Evolutionary conservation across 1,140 invertebrate species (phyloP), one percentile per base, ranked within the genome.

Genomic region (Chlorops oryzae): DNA sequence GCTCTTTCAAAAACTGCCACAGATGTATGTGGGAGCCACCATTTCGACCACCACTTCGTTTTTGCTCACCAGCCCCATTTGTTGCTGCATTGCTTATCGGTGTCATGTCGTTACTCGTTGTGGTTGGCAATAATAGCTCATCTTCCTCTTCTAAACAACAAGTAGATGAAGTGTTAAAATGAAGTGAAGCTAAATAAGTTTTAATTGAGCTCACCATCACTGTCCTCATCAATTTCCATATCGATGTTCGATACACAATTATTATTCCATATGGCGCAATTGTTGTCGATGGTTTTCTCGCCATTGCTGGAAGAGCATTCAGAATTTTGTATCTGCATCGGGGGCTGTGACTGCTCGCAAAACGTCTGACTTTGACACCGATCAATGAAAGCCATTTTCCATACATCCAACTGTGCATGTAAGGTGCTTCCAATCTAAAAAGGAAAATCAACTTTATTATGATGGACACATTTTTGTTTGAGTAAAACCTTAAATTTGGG

Each of bases 1-100:
- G 80, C 73, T 99, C 96, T 65, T 97, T 96, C 13, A 99, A 77
- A 74, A 99, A 99, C 73, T 98, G 94, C 96, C 96, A 99, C n/a
- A 99, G 78, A 66, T 98, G 95, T 58, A 99, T 98, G 66, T 96
- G 92, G 0, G 90, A 86, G 34, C 85, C 84, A 15, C 81, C 77
- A 50, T 74, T 77, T 25, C 80, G 75, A 55, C 74, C 51, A 22
- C 59, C 66, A 7, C 59, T 41, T 45, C 59, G 44, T 54, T 69
- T 72, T 28, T 70, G 70, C 24, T 57, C 62, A 3, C 54, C 60
- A n/a, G 61, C 56, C 17, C 9, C 17, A 10, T 9, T n/a, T 39
- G 18, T 39, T 39, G 37, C 32, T 49, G 24, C 9, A 1, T 27
- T 28, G 10, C 38, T 32, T 23, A 2, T 32, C 5, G 38, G 6